Evolutionary conservation across 2,113 vertebrate genomes (phyloP), one percentile per base, ranked within the genome.

Genomic region (Telmatochromis sp.): DNA sequence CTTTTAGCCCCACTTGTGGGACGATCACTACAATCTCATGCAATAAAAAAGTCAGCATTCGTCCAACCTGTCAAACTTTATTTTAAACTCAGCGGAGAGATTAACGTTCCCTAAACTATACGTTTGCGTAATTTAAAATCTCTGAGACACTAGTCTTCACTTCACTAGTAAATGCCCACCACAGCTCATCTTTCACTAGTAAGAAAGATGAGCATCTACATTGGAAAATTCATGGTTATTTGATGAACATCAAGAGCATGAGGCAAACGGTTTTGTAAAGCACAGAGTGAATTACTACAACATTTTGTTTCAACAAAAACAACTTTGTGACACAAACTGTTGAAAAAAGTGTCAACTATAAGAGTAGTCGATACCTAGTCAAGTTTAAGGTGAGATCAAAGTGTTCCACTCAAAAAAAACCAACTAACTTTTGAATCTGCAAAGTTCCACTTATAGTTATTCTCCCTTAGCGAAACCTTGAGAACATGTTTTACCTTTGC

Each of bases 391-490:
- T 15, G 65, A 70, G 65, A 70, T 23, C n/a, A 70, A 70, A 23
- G 37, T 45, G 21, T 73, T 45, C 65, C 65, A 73, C 65, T 45
- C 8, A 45, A 23, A 26, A 68, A 58, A 42, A 42, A 1, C 0
- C 1, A 37, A 21, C 1, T 21, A 13, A 68, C 11, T 21, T 40
- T 68, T 8, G 2, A 40, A 40, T 68, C 2, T 0, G 0, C 33
- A 13, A 21, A 68, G 33, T 21, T 40, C 10, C 63, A 8, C 19
- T 37, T 40, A 13, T 68, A 42, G 37, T 23, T 42, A 9, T 42
- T 42, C 12, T 42, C 37, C n/a, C 13, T 42, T 14, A 9, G 19
- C 2, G 3, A 70, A 70, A 2, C 37, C 37, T 73, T 9, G 19
- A 9, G 35, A 3, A 70, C 12, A 70, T 21, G 2, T 40, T 68